A percentile compares a stretch with the other conserved stretches of the same genome.
phyloP scores from a whole-genome alignment of 1,140 invertebrate species.

The Linepithema humile region DNA sequence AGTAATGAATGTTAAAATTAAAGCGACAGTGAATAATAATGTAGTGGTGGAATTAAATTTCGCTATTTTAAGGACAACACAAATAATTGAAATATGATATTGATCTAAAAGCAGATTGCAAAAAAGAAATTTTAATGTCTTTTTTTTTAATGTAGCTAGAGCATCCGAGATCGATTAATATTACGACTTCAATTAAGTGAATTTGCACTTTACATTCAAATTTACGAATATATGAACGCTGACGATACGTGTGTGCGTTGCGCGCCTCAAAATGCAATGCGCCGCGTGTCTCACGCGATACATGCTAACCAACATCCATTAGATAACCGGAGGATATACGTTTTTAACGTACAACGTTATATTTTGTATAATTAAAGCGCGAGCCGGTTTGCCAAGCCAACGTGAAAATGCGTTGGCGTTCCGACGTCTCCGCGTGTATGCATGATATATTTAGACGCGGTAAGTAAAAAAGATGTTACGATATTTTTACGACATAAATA shows the following conservation, averaged over 20 bases:
- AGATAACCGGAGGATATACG: background rate
- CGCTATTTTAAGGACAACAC: background rate
- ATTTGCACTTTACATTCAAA: background rate
- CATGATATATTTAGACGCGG: constrained; percentile 23
- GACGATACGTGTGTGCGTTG: background rate
- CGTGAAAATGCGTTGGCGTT: background rate
- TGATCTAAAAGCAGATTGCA: too few species aligned
- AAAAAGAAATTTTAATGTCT: too few species aligned
- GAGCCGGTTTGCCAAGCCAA: background rate
- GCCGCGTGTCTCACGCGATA: background rate
- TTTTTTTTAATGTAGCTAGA: too few species aligned
- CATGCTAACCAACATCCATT: background rate
- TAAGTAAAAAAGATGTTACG: background rate
- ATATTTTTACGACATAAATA: constrained; percentile 5
- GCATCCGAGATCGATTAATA: too few species aligned
- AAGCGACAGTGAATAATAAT: background rate
- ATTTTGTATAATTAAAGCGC: background rate
- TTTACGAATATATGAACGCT: background rate
- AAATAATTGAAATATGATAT: background rate
- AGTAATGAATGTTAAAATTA: background rate
- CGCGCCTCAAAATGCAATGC: background rate
- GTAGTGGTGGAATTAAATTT: background rate
- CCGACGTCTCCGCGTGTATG: background rate
- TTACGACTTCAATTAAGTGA: too few species aligned
- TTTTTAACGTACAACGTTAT: background rate